A percentile compares a stretch with the other conserved stretches of the same genome.
Evolutionary conservation across 2,797 vertebrate species (phyloP).

Genomic region (Staurois parvus): DNA sequence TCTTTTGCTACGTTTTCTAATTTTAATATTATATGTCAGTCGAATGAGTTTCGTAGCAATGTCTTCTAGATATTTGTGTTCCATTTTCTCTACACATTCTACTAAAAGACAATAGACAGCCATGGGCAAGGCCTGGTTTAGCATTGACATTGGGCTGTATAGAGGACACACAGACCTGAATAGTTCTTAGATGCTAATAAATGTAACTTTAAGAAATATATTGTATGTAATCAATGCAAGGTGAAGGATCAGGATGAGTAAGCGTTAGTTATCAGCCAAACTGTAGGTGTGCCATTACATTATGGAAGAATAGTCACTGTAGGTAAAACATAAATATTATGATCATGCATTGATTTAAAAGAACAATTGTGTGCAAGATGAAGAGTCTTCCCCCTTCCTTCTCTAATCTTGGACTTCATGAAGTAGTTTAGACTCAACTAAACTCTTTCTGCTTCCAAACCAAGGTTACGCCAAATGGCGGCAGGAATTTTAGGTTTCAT

Average conservation of each 20-base stretch:
- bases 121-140: neutral
- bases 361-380: too few relatives aligned
- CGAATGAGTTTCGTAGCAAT: neutral
- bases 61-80: constrained; percentile 45
- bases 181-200: neutral
- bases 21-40: constrained; percentile 17
- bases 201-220: neutral
- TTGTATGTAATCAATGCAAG: neutral
- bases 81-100: neutral
- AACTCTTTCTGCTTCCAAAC: too few relatives aligned
- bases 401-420: too few relatives aligned
- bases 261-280: too few relatives aligned
- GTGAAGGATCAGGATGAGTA: neutral
- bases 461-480: too few relatives aligned
- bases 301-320: too few relatives aligned
- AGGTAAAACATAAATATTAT: too few relatives aligned
- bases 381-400: too few relatives aligned
- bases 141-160: constrained; percentile 1
- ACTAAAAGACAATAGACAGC: constrained; percentile 14
- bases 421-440: too few relatives aligned
- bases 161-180: neutral
- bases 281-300: too few relatives aligned
- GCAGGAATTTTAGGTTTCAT: too few relatives aligned
- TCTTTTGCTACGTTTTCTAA: constrained; percentile 7
- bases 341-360: too few relatives aligned